Base-by-base conservation (phyloP, 2,888 invertebrate species). In the Hyles lineata region DNA sequence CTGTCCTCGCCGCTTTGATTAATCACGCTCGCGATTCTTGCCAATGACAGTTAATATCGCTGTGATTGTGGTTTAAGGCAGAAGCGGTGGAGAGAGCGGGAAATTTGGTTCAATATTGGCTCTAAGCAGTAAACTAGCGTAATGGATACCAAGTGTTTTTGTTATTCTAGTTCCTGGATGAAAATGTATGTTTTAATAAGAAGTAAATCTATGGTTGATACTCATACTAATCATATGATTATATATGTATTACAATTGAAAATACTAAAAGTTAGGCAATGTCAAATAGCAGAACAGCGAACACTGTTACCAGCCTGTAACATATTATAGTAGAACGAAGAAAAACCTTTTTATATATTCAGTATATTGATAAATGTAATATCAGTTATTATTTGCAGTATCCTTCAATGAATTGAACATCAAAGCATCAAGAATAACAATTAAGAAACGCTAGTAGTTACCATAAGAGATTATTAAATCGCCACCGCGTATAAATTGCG, bases 11-110 rank as follows among this genome's bases (percentile, higher is more conserved):
- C 71, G 74, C 77, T 77, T 79, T 84, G 79, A 91, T 91, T 90
- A 90, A 91, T 91, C 90, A 91, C 83, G 76, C 76, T 73, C 75
- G 83, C 88, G 87, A 88, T 87, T 90, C 88, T 87, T 87, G 87
- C 82, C 81, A 85, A 83, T 90, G 91, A 90, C 91, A 91, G 90
- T 87, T 90, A 87, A 90, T 90, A 89, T 89, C 78, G 83, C 80
- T 60, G 70, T 74, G 74, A n/a, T 60, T 6, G n/a, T 76, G 83
- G 81, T 63, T 1, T 72, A 74, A 75, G 78, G 1, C 9, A 73
- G 78, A 72, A 74, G 82, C 78, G 81, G 72, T 70, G 23, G 23
- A n/a, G 9, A 52, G 23, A 35, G 7, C 50, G 11, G 43, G 25
- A 43, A 25, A 8, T 29, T 4, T 15, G 3, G 11, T 17, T 23